Evolutionary conservation across 2,888 invertebrate species (phyloP), one percentile per base, ranked within the genome.

Genomic region (Stenurella melanura): DNA sequence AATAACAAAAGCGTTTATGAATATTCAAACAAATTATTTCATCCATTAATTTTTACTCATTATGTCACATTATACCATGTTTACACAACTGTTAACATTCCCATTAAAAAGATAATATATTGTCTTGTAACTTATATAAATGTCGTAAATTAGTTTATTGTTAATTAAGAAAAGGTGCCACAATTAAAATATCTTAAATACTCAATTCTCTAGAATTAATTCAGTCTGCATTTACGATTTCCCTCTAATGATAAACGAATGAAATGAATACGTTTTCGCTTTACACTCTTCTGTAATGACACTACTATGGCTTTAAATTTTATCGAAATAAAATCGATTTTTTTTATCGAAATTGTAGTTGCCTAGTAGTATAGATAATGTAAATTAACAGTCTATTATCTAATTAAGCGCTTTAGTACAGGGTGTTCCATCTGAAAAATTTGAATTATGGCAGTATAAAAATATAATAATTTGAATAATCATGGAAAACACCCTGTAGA

Each of bases 61-160:
- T 56, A 30, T 64, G 60, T 30, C 38, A 26, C n/a, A 54, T 56
- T 56, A 30, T 64, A 15, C n/a, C 18, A 26, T 26, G 30, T 68
- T 68, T 68, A 68, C 68, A 68, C n/a, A 50, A 56, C 56, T 26
- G 68, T n/a, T 56, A 56, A 68, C 68, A 19, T 42, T 18, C 56
- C 50, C n/a, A 68, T 68, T 68, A 56, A 30, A n/a, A 21, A 57
- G 56, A 42, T 56, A 54, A 26, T 42, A 21, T 67, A 56, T 30
- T 30, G 15, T 17, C 19, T 56, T 56, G 15, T 50, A 38, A 12
- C 12, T 19, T 15, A 21, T n/a, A 15, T 42, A 42, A 50, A 50
- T 50, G 50, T 50, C 50, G 50, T 50, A 50, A 50, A 50, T 50
- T 50, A 42, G 42, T 50, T 50, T 50, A 50, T 50, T 50, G n/a